Evolutionary conservation across 2,113 vertebrate genomes (phyloP).

Genomic region (Odocoileus virginianus): DNA sequence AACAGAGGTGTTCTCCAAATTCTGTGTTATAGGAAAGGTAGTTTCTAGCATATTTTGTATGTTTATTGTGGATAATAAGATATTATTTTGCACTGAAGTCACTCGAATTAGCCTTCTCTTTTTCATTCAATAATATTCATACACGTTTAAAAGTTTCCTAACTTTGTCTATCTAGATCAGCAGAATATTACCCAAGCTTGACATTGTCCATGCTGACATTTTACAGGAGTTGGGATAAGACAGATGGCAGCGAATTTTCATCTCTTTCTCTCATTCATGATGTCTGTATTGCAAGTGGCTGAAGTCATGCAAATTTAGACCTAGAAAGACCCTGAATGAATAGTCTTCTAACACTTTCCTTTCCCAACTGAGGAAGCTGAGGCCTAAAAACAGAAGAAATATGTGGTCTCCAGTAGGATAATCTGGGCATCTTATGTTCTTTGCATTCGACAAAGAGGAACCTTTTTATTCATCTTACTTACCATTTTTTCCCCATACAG

Average conservation of each 20-base stretch:
- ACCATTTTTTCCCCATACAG: not conserved
- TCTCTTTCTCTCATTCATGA: not conserved
- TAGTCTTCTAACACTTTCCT: not conserved
- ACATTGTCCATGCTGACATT: slow-evolving; percentile 38
- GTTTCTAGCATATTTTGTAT: slow-evolving; percentile 34
- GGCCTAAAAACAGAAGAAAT: not conserved
- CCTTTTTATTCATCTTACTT: not conserved
- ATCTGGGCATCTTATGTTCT: not conserved
- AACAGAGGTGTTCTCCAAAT: slow-evolving; percentile 11
- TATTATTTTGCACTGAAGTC: slow-evolving; percentile 62
- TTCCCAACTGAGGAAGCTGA: not conserved
- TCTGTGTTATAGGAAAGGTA: not conserved
- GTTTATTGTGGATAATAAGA: slow-evolving; percentile 59
- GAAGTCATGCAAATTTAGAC: not conserved
- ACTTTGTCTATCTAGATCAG: slow-evolving; percentile 43
- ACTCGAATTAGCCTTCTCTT: slow-evolving; percentile 62
- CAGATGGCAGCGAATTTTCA: not conserved
- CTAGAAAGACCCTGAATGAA: not conserved
- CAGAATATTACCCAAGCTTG: slow-evolving; percentile 57
- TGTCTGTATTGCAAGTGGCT: not conserved
- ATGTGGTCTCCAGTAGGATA: not conserved
- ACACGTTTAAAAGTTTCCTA: slow-evolving; percentile 61
- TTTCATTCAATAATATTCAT: slow-evolving; percentile 66
- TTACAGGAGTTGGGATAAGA: not conserved
- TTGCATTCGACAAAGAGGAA: not conserved